Base-by-base conservation (phyloP, 2,888 invertebrate species). In the Eristalis intricaria region DNA sequence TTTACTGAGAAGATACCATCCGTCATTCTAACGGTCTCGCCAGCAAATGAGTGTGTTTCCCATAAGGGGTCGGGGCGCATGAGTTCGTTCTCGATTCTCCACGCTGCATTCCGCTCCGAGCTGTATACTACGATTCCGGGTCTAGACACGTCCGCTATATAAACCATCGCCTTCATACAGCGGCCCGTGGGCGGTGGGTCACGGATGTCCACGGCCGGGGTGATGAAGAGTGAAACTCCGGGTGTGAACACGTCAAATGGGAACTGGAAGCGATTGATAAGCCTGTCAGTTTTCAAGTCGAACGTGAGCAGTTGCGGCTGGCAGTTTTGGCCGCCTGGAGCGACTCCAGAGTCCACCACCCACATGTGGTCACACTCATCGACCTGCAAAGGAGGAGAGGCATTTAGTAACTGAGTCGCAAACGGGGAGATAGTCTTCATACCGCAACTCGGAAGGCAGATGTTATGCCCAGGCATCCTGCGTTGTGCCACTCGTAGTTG, bases 221-320 rank as follows among this genome's bases (percentile, higher is more conserved):
- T 92, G 5, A 93, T 91, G 66, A 93, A 91, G 7, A 93, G 90
- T 38, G 93, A 93, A 0, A 90, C 89, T 2, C 90, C 91, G 0
- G 89, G 68, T 65, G 90, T 92, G 64, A 89, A 92, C 35, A 91
- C 66, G 0, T 86, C 85, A n/a, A 74, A 40, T 0, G 92, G 92
- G 84, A 93, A 89, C 63, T 90, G 90, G 70, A 92, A 93, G n/a
- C 92, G 91, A 75, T 91, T 91, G 4, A 95, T 90, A 61, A 93
- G 91, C 0, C 94, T 94, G 90, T 96, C 95, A 0, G 94, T 95
- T 32, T 91, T 90, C 73, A 97, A 91, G 90, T 96, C 95, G 90
- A 97, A 96, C 0, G 96, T 95, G 1, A 97, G 92, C 2, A 97
- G 91, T 91, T 97, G 96, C 0, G 97, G 96, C 0, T 94, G 94